A percentile compares a stretch with the other conserved stretches of the same genome.
Conservation (phyloP, 2,888 invertebrate genomes). For the Chloroclysta siterata region DNA sequence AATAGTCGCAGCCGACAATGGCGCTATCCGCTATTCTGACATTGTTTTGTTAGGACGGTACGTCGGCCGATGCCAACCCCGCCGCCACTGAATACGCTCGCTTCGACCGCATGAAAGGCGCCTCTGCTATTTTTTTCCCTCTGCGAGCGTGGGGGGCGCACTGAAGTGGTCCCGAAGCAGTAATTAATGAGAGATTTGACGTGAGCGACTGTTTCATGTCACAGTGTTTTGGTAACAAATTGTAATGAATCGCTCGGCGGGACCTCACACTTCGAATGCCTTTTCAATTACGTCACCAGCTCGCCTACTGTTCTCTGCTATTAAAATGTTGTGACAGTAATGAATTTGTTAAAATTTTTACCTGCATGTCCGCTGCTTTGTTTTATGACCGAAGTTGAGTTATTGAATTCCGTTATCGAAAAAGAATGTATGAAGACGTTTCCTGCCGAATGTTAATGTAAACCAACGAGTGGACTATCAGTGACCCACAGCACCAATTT, state of each 20-base stretch:
- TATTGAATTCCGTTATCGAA: conserved; percentile 43
- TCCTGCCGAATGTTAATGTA: conserved; percentile 56
- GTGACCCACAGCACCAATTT: conserved; percentile 68
- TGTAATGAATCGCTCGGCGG: conserved; percentile 72
- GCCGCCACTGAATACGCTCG: conserved; percentile 50
- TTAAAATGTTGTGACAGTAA: conserved; percentile 26
- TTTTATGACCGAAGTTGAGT: conserved; percentile 24
- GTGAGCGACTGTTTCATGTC: conserved; percentile 72
- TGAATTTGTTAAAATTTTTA: conserved; percentile 24
- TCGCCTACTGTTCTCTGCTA: conserved; percentile 27
- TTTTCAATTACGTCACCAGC: conserved; percentile 68
- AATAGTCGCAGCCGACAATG: conserved; percentile 75
- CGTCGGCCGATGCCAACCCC: conserved; percentile 71
- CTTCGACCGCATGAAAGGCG: conserved; percentile 51
- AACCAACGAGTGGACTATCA: conserved; percentile 48
- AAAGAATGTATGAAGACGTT: conserved; percentile 60
- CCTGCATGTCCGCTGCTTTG: conserved; percentile 17
- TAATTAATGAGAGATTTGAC: conserved; percentile 78
- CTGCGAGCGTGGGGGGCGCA: conserved; percentile 71
- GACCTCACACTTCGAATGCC: conserved; percentile 78
- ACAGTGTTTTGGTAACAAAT: conserved; percentile 80
- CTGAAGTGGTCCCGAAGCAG: conserved; percentile 71
- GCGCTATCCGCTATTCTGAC: conserved; percentile 61
- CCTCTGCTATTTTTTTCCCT: conserved; percentile 59
- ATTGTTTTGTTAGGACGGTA: conserved; percentile 77